Evolutionary conservation across 2,113 vertebrate genomes (phyloP), one percentile per base, ranked within the genome.

Genomic region (Arothron firmamentum): DNA sequence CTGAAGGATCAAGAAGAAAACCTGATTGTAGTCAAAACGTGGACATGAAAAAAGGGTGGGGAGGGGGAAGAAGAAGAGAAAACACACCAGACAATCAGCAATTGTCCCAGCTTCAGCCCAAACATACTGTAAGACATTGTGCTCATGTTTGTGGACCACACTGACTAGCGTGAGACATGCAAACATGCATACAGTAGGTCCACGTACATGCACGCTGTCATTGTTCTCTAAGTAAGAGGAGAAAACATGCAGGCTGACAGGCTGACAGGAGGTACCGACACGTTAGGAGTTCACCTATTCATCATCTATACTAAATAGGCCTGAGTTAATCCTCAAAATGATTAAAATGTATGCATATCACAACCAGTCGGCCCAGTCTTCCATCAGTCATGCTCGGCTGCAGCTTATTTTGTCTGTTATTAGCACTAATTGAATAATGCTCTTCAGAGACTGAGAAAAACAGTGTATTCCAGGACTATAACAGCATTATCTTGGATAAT

Each of bases 1-100:
- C 97, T 99, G 96, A 98, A 99, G 95, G 96, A 98, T 97, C 96
- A 98, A 98, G 95, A 98, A 99, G 97, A 99, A 99, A 99, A 97
- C 97, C 97, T 99, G 97, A 98, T 97, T 99, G 97, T 97, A 93
- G 97, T 99, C 95, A 99, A 88, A 96, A 95, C 92, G 94, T 92
- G 93, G 96, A 97, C 94, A 95, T 93, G 93, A 96, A 94, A 93
- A 93, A 93, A 93, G 90, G 82, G 93, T 91, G 90, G 93, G 90
- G 52, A 55, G 51, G 56, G 23, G 58, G 52, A 46, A 80, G 80
- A 83, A 80, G 82, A 85, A 88, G 84, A 86, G 92, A 97, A 96
- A 95, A 99, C 89, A 98, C 77, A 98, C 95, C 95, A 95, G 91
- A 98, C 94, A 92, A 97, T 98, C 94, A 98, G 95, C 94, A 95